Evolutionary conservation across 1,140 invertebrate species (phyloP), one percentile per base, ranked within the genome.

Genomic region (Calycopis cecrops): DNA sequence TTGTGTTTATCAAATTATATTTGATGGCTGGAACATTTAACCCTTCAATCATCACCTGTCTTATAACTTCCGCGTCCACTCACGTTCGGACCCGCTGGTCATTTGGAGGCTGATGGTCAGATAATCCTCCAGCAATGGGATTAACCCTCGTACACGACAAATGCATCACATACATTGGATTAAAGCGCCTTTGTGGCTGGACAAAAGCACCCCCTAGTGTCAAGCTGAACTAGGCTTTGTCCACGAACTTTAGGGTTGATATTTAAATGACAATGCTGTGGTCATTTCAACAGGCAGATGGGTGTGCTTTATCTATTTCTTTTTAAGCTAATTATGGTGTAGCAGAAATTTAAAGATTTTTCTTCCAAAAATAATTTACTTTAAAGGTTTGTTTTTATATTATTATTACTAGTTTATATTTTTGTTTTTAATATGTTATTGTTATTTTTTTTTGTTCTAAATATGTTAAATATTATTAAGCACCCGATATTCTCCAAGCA

Each of bases 61-160:
- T 28, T 2, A 3, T 3, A 28, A 28, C 21, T 28, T 28, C 21
- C 21, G 21, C 6, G 21, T 28, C 21, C 21, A 28, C 6, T 28
- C 21, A 28, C 21, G 21, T 28, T 3, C 16, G 21, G 44, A 21
- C 34, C 51, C 52, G 60, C 53, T 70, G 70, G 71, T 73, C 75
- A 82, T 71, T 70, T 71, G 40, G 48, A 59, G 47, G 53, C 48
- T 51, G 52, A 55, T 67, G 59, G 37, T 55, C 42, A 54, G 75
- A 74, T 84, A 75, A 84, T 81, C 80, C 78, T 47, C 17, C 21
- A 17, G 35, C 63, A 77, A 84, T 75, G 57, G 76, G 79, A 84
- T 84, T 81, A 84, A 37, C 35, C 48, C 51, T 35, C 52, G 71
- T 65, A 84, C 78, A 76, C 16, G 78, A 65, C 62, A 75, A 75